A percentile compares a stretch with the other conserved stretches of the same genome.
Conservation (phyloP, 2,797 vertebrate genomes). For the Tenualosa ilisha region DNA sequence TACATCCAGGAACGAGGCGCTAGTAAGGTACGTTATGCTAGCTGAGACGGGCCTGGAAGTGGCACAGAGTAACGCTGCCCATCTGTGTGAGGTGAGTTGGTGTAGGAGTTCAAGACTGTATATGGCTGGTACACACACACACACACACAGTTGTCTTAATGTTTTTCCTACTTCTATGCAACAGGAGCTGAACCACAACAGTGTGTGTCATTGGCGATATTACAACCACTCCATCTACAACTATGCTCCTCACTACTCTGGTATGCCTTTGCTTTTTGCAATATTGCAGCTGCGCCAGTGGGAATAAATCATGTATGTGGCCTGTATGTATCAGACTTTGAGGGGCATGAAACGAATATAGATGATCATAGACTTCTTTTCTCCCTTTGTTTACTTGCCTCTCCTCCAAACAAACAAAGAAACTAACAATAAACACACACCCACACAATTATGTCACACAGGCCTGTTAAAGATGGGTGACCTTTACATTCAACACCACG, state of each 20-base stretch:
- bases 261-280: conserved; percentile 72
- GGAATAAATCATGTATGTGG: background rate
- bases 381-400: background rate
- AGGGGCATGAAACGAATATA: background rate
- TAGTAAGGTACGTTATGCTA: conserved; percentile 84
- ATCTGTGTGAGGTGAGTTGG: conserved; percentile 83
- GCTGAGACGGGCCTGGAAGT: conserved; percentile 90
- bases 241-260: conserved; percentile 80
- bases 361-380: background rate
- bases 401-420: background rate
- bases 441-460: conserved; percentile 50
- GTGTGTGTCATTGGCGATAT: conserved; percentile 87
- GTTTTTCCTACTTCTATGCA: background rate
- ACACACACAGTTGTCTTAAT: background rate
- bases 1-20: conserved; percentile 77
- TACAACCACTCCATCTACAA: conserved; percentile 89
- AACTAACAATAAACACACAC: background rate
- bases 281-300: background rate
- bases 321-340: conserved; percentile 1
- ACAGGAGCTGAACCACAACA: conserved; percentile 62
- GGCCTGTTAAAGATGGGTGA: conserved; percentile 93
- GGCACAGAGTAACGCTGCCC: conserved; percentile 88
- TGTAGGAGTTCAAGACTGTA: background rate
- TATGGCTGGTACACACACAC: background rate
- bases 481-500: conserved; percentile 73